Evolutionary conservation across 2,113 vertebrate genomes (phyloP), one percentile per base, ranked within the genome.

Genomic region (Platycercus adscitus): DNA sequence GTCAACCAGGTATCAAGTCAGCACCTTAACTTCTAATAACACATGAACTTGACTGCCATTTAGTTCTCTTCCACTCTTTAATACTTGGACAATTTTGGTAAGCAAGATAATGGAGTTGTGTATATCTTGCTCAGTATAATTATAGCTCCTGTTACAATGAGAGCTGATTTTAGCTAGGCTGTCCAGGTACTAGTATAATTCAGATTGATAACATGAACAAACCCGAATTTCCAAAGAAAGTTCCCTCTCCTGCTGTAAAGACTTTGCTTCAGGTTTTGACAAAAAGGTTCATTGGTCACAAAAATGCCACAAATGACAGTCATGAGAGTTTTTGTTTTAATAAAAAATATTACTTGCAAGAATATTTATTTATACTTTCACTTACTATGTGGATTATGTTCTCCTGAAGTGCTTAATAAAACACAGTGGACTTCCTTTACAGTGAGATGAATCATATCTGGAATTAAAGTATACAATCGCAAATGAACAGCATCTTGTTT

Each of bases 381-480:
- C 26, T 53, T 90, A 71, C 35, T 50, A 24, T 69, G 69, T 90
- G 47, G 84, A 87, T 86, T 66, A 79, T 65, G 10, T 81, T 86
- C 64, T 70, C 60, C 64, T 81, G 69, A 75, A 71, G 29, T 86
- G 33, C 91, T 88, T 75, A 94, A 95, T 78, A 94, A 91, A 89
- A 79, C 35, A 49, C 24, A 49, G 28, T 52, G 20, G 66, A 2
- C 52, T 65, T 66, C 26, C 21, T 89, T 84, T 58, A 49, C 31
- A 72, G 37, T 39, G 52, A 78, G 65, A 93, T 53, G 63, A 70
- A 89, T 81, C 43, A 43, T 41, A 56, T 69, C 65, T 89, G 50
- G n/a, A 87, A 93, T 94, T 65, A 44, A 81, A 93, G 21, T 39
- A 47, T 50, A 77, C 47, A 69, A 33, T n/a, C 23, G 23, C 47